phyloP scores from a whole-genome alignment of 2,888 invertebrate genomes.

The Alloscopus bannaensis region DNA sequence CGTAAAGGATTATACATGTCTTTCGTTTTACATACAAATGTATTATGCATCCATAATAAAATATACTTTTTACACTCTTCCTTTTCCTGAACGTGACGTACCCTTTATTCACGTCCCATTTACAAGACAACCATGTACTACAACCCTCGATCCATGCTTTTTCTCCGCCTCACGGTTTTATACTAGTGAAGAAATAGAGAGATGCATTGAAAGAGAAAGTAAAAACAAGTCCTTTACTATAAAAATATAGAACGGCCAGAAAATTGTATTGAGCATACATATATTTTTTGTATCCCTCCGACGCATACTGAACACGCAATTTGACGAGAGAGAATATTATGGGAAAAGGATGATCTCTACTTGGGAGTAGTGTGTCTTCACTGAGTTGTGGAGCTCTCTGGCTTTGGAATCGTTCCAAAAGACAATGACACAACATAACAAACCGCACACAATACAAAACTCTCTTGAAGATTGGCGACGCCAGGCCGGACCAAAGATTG shows the following conservation, averaged over 20 bases:
- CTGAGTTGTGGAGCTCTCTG: too few species aligned
- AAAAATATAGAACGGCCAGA: too few species aligned
- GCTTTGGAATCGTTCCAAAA: constrained; percentile 24
- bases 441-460: neutral
- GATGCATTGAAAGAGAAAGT: too few species aligned
- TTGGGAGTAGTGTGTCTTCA: constrained; percentile 5
- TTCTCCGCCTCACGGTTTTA: too few species aligned
- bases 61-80: too few species aligned
- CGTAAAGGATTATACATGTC: neutral
- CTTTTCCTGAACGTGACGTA: neutral
- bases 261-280: too few species aligned
- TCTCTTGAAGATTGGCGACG: neutral
- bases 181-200: too few species aligned
- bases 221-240: too few species aligned
- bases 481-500: neutral
- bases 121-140: too few species aligned
- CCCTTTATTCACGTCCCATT: neutral
- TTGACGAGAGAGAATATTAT: neutral
- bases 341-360: neutral
- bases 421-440: constrained; percentile 24
- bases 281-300: too few species aligned
- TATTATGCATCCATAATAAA: neutral
- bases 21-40: neutral
- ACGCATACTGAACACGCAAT: too few species aligned
- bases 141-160: too few species aligned